Evolutionary conservation across 2,888 invertebrate genomes (phyloP).

Genomic region (Dryomyza anilis): DNA sequence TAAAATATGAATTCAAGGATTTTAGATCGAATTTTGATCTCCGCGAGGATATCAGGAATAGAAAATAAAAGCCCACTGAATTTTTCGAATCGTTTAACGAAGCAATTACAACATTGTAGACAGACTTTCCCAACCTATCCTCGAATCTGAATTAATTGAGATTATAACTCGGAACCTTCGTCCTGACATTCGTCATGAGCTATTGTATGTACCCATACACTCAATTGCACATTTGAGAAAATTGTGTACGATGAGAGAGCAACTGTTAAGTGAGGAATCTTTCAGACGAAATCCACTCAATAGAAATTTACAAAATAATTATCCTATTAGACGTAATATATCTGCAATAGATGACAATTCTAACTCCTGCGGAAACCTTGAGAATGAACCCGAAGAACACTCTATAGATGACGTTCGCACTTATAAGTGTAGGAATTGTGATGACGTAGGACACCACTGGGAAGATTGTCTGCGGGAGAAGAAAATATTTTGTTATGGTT

Average conservation of each 20-base stretch:
- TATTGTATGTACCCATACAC: constrained; percentile 4
- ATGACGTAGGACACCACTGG: constrained; percentile 16
- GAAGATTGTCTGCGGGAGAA: constrained; percentile 9
- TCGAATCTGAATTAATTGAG: constrained; percentile 17
- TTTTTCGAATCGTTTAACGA: background rate
- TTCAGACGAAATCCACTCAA: background rate
- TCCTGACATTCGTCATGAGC: constrained; percentile 5
- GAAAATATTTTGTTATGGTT: constrained; percentile 18
- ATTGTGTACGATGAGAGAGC: too few relatives aligned
- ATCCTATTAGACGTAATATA: background rate
- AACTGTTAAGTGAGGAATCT: too few relatives aligned
- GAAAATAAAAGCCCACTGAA: background rate
- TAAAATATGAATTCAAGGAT: too few relatives aligned
- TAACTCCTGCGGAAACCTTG: background rate
- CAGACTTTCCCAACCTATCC: constrained; percentile 1
- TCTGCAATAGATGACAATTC: background rate
- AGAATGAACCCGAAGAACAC: background rate
- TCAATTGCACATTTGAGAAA: too few relatives aligned
- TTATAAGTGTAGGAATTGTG: constrained; percentile 22
- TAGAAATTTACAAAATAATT: background rate
- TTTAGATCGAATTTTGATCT: too few relatives aligned
- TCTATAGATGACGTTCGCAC: background rate
- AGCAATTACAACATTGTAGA: constrained; percentile 8
- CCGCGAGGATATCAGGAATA: background rate
- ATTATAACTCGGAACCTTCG: constrained; percentile 16